Base-by-base conservation (phyloP, 2,797 vertebrate species). In the Pangasius sanitwongsei region DNA sequence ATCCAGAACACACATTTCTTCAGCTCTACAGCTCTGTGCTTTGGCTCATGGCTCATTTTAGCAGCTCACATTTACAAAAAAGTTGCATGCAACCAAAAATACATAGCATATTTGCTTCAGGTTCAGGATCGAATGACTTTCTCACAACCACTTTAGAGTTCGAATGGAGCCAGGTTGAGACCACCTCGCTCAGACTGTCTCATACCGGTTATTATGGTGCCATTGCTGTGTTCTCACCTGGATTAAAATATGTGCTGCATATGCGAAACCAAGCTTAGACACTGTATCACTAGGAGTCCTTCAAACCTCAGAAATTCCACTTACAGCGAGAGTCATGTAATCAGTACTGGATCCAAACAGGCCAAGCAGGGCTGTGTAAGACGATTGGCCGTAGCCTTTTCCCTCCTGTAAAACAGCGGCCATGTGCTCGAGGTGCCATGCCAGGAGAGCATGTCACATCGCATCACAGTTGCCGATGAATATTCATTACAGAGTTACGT, bases 391-490 rank as follows among this genome's bases (percentile, higher is more conserved):
- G 92, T 93, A 94, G 95, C 95, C 95, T 96, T 93, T 95, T 94
- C 93, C 88, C 86, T 92, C 92, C 93, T 92, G 89, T 89, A 89
- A 94, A 95, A 94, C 95, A 93, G 93, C 85, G 87, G 94, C 95
- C 96, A 96, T 96, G 96, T 96, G 96, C 95, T 93, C 92, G 78
- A 83, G 34, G 86, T 89, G 91, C 92, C 90, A 91, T 93, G 95
- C 96, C 95, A 96, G 94, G 88, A 92, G 94, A 91, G 91, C 94
- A 93, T 95, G 95, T 96, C 96, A 95, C 94, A 94, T 94, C 95
- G 92, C 95, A 92, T 94, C 95, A 95, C 95, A 96, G 95, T 95
- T 96, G 95, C 89, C 61, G 88, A 96, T 96, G 96, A 96, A 96
- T 96, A 96, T 96, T 96, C 96, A 96, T 96, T 89, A 72, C 90